Conservation (phyloP, 2,888 invertebrate genomes). For the Mimas tiliae region DNA sequence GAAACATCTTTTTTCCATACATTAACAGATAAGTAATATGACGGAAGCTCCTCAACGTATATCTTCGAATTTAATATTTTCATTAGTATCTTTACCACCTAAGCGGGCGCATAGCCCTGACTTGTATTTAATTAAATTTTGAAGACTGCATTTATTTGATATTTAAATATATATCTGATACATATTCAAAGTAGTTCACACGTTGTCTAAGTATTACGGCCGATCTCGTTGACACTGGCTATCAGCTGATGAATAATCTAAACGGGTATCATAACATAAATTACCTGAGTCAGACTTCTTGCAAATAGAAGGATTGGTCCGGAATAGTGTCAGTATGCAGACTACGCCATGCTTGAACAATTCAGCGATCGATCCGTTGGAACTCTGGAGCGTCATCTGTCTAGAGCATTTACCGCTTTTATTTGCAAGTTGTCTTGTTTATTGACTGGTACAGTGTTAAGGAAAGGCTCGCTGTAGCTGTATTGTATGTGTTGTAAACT, state of each 20-base stretch:
- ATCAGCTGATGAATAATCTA: background rate
- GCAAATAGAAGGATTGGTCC: background rate
- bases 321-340: background rate
- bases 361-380: too few species aligned
- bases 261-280: background rate
- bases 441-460: background rate
- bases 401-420: too few species aligned
- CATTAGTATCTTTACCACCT: constrained; percentile 40
- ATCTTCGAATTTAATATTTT: constrained; percentile 58
- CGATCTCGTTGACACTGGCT: constrained; percentile 2
- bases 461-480: constrained; percentile 20
- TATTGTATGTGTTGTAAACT: constrained; percentile 44
- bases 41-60: constrained; percentile 8
- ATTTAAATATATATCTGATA: constrained; percentile 42
- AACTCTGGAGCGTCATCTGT: too few species aligned
- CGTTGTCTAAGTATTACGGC: constrained; percentile 22
- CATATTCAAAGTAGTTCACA: constrained; percentile 26
- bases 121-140: constrained; percentile 49
- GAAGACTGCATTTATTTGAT: constrained; percentile 59
- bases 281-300: background rate
- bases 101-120: constrained; percentile 33
- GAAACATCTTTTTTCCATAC: constrained; percentile 25
- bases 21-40: constrained; percentile 6
- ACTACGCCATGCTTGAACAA: background rate
- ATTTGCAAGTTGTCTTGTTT: background rate